A percentile compares a stretch with the other conserved stretches of the same genome.
Conservation (phyloP, 1,140 invertebrate species). For the Antheraea mylitta region DNA sequence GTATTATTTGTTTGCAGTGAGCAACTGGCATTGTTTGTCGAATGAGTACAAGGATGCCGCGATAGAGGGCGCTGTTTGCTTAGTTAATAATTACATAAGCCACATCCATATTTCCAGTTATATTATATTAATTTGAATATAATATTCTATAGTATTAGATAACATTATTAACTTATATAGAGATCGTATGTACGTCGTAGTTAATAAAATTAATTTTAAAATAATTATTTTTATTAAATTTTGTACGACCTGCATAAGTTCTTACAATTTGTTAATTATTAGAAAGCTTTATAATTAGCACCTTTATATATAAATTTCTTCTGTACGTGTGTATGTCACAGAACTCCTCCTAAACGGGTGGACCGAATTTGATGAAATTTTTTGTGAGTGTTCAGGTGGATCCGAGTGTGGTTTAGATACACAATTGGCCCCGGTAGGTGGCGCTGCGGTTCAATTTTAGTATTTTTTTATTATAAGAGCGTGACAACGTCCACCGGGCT, state of each 20-base stretch:
- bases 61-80: slow-evolving; percentile 60
- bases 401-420: too few species aligned
- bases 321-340: too few species aligned
- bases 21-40: slow-evolving; percentile 62
- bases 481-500: too few species aligned
- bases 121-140: slow-evolving; percentile 35
- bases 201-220: neutral
- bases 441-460: too few species aligned
- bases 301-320: too few species aligned
- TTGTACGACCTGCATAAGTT: neutral
- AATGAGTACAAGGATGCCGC: slow-evolving; percentile 69
- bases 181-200: neutral
- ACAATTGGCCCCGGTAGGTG: too few species aligned
- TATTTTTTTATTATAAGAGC: too few species aligned
- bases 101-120: slow-evolving; percentile 47
- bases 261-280: neutral
- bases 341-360: too few species aligned
- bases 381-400: too few species aligned
- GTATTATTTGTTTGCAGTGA: slow-evolving; percentile 69
- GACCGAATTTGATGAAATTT: too few species aligned
- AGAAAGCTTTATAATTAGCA: too few species aligned
- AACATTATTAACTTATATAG: neutral
- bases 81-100: slow-evolving; percentile 71
- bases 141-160: neutral
- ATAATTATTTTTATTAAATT: neutral